Evolutionary conservation across 2,797 vertebrate genomes (phyloP).

Genomic region (Leptoclinus maculatus): DNA sequence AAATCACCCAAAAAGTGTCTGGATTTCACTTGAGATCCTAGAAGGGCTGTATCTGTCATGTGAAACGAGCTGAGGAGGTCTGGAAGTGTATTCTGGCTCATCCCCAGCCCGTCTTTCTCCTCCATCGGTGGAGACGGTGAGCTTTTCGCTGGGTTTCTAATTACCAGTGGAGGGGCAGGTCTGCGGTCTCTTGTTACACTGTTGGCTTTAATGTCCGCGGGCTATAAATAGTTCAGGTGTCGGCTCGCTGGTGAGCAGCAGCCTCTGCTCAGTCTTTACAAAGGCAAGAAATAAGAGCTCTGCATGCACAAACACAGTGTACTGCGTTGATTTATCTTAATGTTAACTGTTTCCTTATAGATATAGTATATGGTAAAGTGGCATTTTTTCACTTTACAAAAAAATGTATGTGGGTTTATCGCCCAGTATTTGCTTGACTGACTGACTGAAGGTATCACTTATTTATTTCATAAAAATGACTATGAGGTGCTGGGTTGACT

Average conservation of each 20-base stretch:
- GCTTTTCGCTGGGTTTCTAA: slow-evolving; percentile 67
- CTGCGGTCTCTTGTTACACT: slow-evolving; percentile 67
- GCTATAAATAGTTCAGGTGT: slow-evolving; percentile 76
- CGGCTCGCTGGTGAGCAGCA: slow-evolving; percentile 50
- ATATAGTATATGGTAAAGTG: neutral
- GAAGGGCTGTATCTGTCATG: slow-evolving; percentile 2
- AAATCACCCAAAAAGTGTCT: slow-evolving; percentile 24
- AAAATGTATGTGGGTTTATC: neutral
- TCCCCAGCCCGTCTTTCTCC: slow-evolving; percentile 24
- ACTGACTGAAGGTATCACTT: neutral
- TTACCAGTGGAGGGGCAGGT: slow-evolving; percentile 65
- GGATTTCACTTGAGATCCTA: slow-evolving; percentile 29
- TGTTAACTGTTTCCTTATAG: slow-evolving; percentile 22
- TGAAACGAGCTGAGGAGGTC: slow-evolving; percentile 30
- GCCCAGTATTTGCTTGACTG: neutral
- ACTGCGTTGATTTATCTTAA: slow-evolving; percentile 44
- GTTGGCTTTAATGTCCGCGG: slow-evolving; percentile 65
- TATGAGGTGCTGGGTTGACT: neutral
- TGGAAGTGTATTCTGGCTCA: slow-evolving; percentile 34
- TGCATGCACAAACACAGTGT: slow-evolving; percentile 25
- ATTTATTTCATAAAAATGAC: neutral
- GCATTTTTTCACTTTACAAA: neutral
- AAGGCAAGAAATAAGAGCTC: slow-evolving; percentile 41
- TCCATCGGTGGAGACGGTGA: slow-evolving; percentile 34
- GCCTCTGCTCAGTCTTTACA: slow-evolving; percentile 32